Percentiles rank a stretch among this genome's conserved stretches.
Evolutionary conservation across 92 coral and sea anemone species (phyloP).

Genomic region (Porites cylindrica): DNA sequence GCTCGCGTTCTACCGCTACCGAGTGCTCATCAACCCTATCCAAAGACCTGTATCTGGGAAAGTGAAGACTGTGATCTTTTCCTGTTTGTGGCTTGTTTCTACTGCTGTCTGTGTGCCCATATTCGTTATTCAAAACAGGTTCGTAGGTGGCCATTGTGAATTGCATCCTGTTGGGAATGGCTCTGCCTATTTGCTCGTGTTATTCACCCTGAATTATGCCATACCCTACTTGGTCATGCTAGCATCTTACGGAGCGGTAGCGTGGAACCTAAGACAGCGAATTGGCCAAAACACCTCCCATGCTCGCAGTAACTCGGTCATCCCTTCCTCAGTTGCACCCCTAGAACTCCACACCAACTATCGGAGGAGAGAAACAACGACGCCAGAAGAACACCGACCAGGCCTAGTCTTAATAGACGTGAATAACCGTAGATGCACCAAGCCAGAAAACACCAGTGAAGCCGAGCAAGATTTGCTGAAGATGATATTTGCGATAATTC

Average conservation of each 20-base stretch:
- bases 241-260: constrained; percentile 68
- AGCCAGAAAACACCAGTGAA: constrained; percentile 19
- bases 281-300: not conserved
- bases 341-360: not conserved
- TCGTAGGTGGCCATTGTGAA: not conserved
- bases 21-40: constrained; percentile 34
- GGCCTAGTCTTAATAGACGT: not conserved
- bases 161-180: not conserved
- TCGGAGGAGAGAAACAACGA: not conserved
- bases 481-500: constrained; percentile 62
- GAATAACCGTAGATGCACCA: constrained; percentile 4
- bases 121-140: constrained; percentile 42
- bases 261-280: constrained; percentile 16
- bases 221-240: constrained; percentile 63
- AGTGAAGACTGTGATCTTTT: constrained; percentile 12
- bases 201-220: constrained; percentile 48
- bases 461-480: constrained; percentile 61
- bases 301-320: not conserved
- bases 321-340: not conserved
- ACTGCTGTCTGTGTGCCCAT: constrained; percentile 35
- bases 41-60: constrained; percentile 5
- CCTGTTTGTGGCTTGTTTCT: constrained; percentile 55
- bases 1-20: constrained; percentile 63
- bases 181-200: constrained; percentile 15
- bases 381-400: not conserved